Evolutionary conservation across 2,113 vertebrate species (phyloP).

Genomic region (Lota lota): DNA sequence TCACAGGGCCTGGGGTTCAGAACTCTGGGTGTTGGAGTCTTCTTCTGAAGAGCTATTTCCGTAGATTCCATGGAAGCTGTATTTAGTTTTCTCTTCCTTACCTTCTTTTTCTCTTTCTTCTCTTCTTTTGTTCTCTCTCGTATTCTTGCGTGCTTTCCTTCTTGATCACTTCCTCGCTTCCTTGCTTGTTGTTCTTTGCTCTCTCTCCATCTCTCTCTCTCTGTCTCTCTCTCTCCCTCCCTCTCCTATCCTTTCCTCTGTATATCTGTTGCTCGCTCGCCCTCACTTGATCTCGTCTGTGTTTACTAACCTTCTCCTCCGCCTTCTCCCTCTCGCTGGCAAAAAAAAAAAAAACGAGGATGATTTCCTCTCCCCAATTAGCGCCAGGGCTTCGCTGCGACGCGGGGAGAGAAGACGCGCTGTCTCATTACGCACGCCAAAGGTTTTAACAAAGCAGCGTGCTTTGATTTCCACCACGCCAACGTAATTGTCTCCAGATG

Average conservation of each 20-base stretch:
- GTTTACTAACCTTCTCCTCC: not conserved
- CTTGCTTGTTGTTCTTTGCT: not conserved
- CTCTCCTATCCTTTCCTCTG: not conserved
- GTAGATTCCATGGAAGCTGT: slow-evolving; percentile 20
- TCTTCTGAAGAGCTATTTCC: not conserved
- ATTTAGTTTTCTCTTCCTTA: slow-evolving; percentile 24
- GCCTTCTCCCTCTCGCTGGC: not conserved
- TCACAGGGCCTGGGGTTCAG: slow-evolving; percentile 38
- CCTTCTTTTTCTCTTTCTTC: too few species aligned
- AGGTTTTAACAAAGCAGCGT: slow-evolving; percentile 64
- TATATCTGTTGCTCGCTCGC: slow-evolving; percentile 4
- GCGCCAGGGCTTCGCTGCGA: slow-evolving; percentile 49
- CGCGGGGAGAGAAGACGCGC: slow-evolving; percentile 46
- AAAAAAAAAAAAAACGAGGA: not conserved
- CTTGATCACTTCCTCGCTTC: not conserved
- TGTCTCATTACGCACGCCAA: slow-evolving; percentile 60
- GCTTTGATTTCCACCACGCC: slow-evolving; percentile 64
- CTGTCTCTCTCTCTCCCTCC: slow-evolving; percentile 24
- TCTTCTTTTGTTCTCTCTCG: not conserved
- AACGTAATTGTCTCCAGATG: slow-evolving; percentile 79
- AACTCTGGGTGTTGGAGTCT: slow-evolving; percentile 29
- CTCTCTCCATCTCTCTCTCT: not conserved
- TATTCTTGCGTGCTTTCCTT: not conserved
- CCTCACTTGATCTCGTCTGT: slow-evolving; percentile 5
- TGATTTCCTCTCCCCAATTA: slow-evolving; percentile 57